Conservation (phyloP, 1,140 invertebrate species). For the Drosophila malerkotliana region DNA sequence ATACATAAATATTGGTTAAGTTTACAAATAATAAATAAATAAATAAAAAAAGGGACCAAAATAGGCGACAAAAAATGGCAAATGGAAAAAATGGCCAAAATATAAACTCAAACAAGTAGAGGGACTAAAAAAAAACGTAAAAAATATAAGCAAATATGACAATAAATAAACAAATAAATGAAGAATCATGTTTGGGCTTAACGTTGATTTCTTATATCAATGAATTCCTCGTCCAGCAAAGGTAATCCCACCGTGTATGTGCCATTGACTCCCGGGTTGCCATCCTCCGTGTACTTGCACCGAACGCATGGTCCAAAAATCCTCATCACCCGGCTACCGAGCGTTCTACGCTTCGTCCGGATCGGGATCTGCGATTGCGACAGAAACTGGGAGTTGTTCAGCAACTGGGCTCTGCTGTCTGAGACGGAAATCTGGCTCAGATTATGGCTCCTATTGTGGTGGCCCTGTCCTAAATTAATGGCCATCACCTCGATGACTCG, state of each 20-base stretch:
- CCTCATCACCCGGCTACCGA: slow-evolving; percentile 53
- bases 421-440: neutral
- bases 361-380: neutral
- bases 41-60: neutral
- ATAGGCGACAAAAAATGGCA: neutral
- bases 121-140: neutral
- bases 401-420: slow-evolving; percentile 14
- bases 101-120: neutral
- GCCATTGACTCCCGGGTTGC: slow-evolving; percentile 19
- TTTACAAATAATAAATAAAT: neutral
- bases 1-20: neutral
- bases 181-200: neutral
- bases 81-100: neutral
- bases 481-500: slow-evolving; percentile 35
- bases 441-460: neutral
- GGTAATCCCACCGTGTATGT: slow-evolving; percentile 48
- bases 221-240: slow-evolving; percentile 20
- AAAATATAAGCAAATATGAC: slow-evolving; percentile 1
- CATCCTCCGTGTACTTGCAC: slow-evolving; percentile 45
- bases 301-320: slow-evolving; percentile 63
- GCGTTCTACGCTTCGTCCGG: slow-evolving; percentile 12
- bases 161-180: slow-evolving; percentile 19
- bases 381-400: slow-evolving; percentile 17
- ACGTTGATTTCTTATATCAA: neutral
- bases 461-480: slow-evolving; percentile 5